Base-by-base conservation (phyloP, 1,140 invertebrate genomes). In the Oreohelix idahoensis region DNA sequence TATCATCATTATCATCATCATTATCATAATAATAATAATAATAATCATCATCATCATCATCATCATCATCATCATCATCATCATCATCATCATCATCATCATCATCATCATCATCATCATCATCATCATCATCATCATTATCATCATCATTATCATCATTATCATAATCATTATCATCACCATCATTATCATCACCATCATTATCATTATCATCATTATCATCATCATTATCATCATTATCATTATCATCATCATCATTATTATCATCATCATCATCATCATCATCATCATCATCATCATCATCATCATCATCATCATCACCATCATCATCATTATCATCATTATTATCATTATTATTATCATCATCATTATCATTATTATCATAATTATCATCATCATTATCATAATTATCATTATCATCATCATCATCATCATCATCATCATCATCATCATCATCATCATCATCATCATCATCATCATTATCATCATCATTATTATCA, bases 191-290 rank as follows among this genome's bases (percentile, higher is more conserved):
- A 36, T 36, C 35, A 32, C 35, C 71, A 32, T 74, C 71, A 32
- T 74, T 32, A 32, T 74, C 71, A 26, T 80, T n/a, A 45, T 76
- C 63, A 83, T 76, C 29, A 98, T 98, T 87, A 98, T 36, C 71
- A 74, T 36, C 71, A 74, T 36, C 35, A 74, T 74, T 32, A 36
- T 36, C 71, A 74, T 36, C 71, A 99, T 26, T 5, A 29, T 38
- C 17, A 74, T 38, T 10, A 26, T 38, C 23, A 74, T 23, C 20
- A 74, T 38, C n/a, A 74, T 38, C 32, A 5, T 38, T 10, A 5
- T 26, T 10, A 5, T 36, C 71, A 36, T 38, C 20, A 36, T 26
- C 71, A 36, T 38, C n/a, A 36, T 38, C 20, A 36, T 38, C 20
- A 26, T 36, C 39, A 39, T 74, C n/a, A n/a, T 26, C 35, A 5